Base-by-base conservation (phyloP, 2,797 vertebrate genomes). In the Limnodromus scolopaceus region DNA sequence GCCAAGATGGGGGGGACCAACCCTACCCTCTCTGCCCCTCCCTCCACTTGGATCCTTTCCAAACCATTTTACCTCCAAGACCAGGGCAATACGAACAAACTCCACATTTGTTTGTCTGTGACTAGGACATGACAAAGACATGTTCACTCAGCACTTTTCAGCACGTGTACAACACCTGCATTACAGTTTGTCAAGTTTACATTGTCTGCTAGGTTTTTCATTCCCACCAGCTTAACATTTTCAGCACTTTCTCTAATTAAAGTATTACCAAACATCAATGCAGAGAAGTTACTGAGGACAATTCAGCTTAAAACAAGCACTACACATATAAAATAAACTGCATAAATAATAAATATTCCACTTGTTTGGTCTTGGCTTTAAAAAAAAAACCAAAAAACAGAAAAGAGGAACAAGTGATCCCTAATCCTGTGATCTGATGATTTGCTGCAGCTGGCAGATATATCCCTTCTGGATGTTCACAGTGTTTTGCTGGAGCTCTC, bases 11-110 rank as follows among this genome's bases (percentile, higher is more conserved):
- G 41, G 45, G 49, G 69, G 45, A 58, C 48, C 74, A 20, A 57
- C 66, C 55, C 25, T 43, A 79, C 46, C 54, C 34, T 51, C 54
- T 77, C 64, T 48, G 38, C 41, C 48, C 19, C 53, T 92, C 92
- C 79, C 72, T 83, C 43, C 48, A 22, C 4, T 14, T 74, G 72
- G 64, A 68, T 61, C 64, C 53, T 49, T 90, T 88, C 79, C 95
- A 91, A 94, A 74, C 23, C 39, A 22, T 81, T 91, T 64, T 14
- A 87, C 65, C 72, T 70, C 66, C 66, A 66, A 75, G 57, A 86
- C 8, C 57, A 86, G 77, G n/a, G 38, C 51, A 94, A 24, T 57
- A 72, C 22, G 85, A 95, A 93, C 63, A 94, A 95, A 94, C 66
- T 72, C 84, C 61, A 54, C 51, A 46, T 82, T 78, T 90, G 72